These are phyloP conservation scores for Phaonia tiefii DNA, from an alignment of 2,888 invertebrate genomes.

Conservation along the genomic window DNA sequence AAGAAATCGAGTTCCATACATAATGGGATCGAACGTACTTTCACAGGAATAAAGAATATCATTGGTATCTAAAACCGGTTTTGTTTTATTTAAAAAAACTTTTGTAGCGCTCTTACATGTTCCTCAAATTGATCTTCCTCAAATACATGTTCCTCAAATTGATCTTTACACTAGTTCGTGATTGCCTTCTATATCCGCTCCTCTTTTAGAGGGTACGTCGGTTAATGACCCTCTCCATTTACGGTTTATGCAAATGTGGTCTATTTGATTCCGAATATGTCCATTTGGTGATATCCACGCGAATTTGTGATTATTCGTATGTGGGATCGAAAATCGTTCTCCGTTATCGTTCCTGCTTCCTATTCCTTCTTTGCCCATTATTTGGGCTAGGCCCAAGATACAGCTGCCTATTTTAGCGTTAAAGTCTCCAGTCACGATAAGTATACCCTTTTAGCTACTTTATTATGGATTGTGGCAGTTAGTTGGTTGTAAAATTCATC, in stretches of 20 bases:
- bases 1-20: too few relatives aligned
- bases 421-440: too few relatives aligned
- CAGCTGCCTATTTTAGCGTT: background rate
- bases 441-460: too few relatives aligned
- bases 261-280: background rate
- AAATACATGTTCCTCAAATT: too few relatives aligned
- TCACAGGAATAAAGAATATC: too few relatives aligned
- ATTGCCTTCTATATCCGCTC: constrained; percentile 5
- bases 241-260: background rate
- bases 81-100: too few relatives aligned
- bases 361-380: background rate
- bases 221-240: constrained; percentile 4
- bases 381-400: background rate
- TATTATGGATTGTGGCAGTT: too few relatives aligned
- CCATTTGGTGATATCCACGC: constrained; percentile 3
- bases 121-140: too few relatives aligned
- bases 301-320: background rate
- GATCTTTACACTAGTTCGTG: too few relatives aligned
- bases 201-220: background rate
- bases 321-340: background rate
- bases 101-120: too few relatives aligned
- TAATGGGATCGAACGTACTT: too few relatives aligned
- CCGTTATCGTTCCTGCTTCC: background rate
- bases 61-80: too few relatives aligned
- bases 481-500: background rate